Evolutionary conservation across 2,888 invertebrate species (phyloP), one percentile per base, ranked within the genome.

Genomic region (Crematogaster levior): DNA sequence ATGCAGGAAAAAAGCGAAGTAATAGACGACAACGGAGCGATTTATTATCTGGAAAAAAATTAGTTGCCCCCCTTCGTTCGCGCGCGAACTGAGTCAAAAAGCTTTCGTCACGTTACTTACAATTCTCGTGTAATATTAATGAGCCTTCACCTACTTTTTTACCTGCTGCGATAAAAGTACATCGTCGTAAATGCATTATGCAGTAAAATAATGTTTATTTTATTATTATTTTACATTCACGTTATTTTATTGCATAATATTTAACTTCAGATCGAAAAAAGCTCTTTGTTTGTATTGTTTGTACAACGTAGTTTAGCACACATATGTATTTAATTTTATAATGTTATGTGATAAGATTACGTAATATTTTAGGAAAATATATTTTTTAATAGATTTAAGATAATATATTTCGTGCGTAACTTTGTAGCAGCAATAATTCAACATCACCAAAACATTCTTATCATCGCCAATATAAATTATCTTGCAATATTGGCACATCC

Each of bases 11-110:
- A 74, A 70, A 60, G 37, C 34, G 46, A 18, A 18, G 21, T 18
- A 56, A 66, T 46, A 56, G 75, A 63, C 48, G 51, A 18, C n/a
- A n/a, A n/a, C 27, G 30, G 1, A 51, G 15, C 53, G 56, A 86
- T 82, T 87, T 87, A 80, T 80, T 81, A 81, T 73, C 46, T 34
- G 21, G 18, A 24, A 43, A 27, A 72, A 68, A 77, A 80, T 58
- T 74, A 43, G 63, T 86, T 63, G 48, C 63, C 9, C n/a, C n/a
- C 6, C 18, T 37, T 27, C 30, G 15, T 12, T 12, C 10, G 18
- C 24, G 58, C 51, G 18, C n/a, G 15, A 66, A 12, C n/a, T 37
- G 24, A 34, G 21, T 63, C 34, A 51, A 75, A 75, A 75, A 75
- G 37, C 51, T 40, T 43, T 66, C 51, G 75, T 75, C 75, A 75